Evolutionary conservation across 2,797 vertebrate species (phyloP), one percentile per base, ranked within the genome.

Genomic region (Typhlichthys subterraneus): DNA sequence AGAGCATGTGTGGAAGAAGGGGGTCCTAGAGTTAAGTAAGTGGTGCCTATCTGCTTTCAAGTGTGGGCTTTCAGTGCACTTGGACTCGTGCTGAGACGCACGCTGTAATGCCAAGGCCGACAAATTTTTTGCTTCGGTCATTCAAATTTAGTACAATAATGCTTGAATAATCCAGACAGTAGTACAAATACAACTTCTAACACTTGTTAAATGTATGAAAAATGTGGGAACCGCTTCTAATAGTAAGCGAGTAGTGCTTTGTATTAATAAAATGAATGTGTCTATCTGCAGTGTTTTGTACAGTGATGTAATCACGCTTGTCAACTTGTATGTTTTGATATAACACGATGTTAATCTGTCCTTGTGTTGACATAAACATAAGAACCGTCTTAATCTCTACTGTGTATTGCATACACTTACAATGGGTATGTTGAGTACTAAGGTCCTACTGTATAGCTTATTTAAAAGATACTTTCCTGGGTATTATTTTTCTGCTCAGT

Each of bases 1-100:
- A 54, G 57, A 71, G 75, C 80, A 75, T 81, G 77, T 81, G 76
- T 80, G 61, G 75, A 83, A 76, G 77, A 84, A 85, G 71, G 83
- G 73, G 75, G 65, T 87, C 76, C 76, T 77, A 81, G 67, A 85
- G 65, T 76, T 67, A 45, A 84, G 83, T 87, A 86, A 90, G 86
- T 88, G 80, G 80, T 72, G 83, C 67, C 73, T 89, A 89, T 91
- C 88, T 82, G 65, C 59, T 81, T 55, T 87, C 79, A 82, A 85
- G 79, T 83, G 85, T 51, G 14, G 65, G 76, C 82, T 86, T 75
- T 82, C 79, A 82, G 70, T 80, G 75, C 75, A 76, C 79, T 85
- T 71, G 69, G 80, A 64, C 70, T 81, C 77, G 69, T 65, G 70
- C 77, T 82, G 81, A 86, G 80, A 85, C 70, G 46, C 63, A 53